Evolutionary conservation across 2,113 vertebrate genomes (phyloP).

Genomic region (Cyanoderma ruficeps): DNA sequence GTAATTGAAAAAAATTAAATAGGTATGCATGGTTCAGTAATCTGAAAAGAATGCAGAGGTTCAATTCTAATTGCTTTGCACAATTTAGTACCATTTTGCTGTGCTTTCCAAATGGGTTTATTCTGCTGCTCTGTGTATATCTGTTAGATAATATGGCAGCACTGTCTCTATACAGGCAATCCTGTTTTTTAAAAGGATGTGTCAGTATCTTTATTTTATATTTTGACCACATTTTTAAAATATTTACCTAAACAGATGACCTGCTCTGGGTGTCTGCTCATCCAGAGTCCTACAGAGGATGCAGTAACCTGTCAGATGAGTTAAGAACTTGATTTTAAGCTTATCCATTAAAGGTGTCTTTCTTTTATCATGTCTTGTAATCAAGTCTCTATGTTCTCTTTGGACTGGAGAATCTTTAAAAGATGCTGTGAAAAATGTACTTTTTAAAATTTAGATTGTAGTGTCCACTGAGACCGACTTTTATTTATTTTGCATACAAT

Average conservation of each 20-base stretch:
- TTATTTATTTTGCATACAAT: background rate
- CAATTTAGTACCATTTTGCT: background rate
- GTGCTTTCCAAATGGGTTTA: background rate
- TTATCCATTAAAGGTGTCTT: background rate
- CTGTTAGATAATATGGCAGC: background rate
- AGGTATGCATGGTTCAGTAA: conserved; percentile 13
- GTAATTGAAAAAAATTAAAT: conserved; percentile 38
- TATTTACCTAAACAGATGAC: background rate
- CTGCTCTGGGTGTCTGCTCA: background rate
- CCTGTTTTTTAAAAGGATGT: background rate
- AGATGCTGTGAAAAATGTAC: background rate
- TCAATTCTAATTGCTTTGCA: conserved; percentile 20
- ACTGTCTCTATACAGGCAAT: background rate
- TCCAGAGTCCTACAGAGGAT: background rate
- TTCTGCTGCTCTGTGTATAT: background rate
- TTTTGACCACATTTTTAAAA: background rate
- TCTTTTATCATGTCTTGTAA: background rate
- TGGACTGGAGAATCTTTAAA: background rate
- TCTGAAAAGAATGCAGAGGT: conserved; percentile 7
- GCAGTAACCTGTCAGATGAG: background rate
- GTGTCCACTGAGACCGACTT: background rate
- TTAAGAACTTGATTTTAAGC: background rate
- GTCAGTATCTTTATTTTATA: background rate
- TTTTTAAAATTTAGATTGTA: background rate
- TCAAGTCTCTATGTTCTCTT: background rate